These are phyloP conservation scores for Eupithecia dodoneata DNA, from an alignment of 2,888 invertebrate genomes.

Conservation along the genomic window DNA sequence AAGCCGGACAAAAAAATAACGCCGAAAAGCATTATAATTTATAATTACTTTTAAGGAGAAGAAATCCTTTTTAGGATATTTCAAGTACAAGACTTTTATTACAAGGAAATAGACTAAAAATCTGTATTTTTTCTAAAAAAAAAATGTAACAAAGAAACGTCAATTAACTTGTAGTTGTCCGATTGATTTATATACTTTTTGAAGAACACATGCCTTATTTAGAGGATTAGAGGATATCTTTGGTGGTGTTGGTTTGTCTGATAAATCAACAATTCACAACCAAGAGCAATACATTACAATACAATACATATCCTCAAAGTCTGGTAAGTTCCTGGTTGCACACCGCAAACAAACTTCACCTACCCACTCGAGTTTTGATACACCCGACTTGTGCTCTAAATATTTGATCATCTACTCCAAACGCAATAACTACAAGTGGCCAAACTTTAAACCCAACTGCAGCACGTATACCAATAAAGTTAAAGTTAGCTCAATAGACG, in stretches of 20 bases:
- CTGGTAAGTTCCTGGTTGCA: not conserved
- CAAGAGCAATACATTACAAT: not conserved
- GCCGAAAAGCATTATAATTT: too few species aligned
- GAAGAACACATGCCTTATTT: not conserved
- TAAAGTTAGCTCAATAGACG: constrained; percentile 26
- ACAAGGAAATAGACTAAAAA: too few species aligned
- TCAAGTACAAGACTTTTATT: too few species aligned
- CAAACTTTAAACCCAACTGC: constrained; percentile 13
- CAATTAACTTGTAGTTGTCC: too few species aligned
- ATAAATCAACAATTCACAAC: not conserved
- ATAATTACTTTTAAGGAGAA: too few species aligned
- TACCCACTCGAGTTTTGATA: not conserved
- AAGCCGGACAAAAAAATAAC: too few species aligned
- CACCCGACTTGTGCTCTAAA: constrained; percentile 12
- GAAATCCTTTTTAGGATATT: too few species aligned
- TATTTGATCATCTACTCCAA: constrained; percentile 21
- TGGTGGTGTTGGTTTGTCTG: not conserved
- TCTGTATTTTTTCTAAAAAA: too few species aligned
- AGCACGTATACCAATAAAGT: constrained; percentile 25
- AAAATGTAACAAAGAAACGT: too few species aligned
- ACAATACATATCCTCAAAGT: not conserved
- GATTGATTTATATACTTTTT: not conserved
- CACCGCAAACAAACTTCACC: constrained; percentile 2
- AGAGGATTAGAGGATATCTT: not conserved
- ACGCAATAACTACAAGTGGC: constrained; percentile 28